Percentiles rank a stretch among this genome's conserved stretches.
These are phyloP conservation scores for Rhynchomys soricoides DNA, from an alignment of 2,113 vertebrate species.

Conservation along the genomic window DNA sequence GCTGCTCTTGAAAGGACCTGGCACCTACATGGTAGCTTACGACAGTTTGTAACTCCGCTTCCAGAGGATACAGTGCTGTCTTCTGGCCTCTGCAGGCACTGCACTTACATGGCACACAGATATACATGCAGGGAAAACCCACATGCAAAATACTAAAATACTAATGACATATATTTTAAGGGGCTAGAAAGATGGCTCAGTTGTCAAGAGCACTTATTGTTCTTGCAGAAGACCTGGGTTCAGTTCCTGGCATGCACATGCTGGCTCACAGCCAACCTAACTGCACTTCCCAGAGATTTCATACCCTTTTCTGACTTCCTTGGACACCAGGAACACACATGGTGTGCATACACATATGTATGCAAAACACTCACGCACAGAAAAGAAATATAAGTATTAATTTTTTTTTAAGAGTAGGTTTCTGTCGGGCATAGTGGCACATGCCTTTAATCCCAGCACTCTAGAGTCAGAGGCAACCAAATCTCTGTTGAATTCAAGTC, in stretches of 20 bases:
- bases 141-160: neutral
- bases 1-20: neutral
- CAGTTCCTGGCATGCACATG: neutral
- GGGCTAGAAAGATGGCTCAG: neutral
- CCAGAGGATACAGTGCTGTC: neutral
- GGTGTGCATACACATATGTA: neutral
- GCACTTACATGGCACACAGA: neutral
- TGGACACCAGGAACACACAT: neutral
- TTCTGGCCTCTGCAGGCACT: neutral
- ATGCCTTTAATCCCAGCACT: neutral
- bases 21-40: neutral
- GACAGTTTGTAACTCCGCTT: neutral
- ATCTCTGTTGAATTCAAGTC: neutral
- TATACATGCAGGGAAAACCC: neutral
- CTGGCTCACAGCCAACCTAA: neutral
- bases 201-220: neutral
- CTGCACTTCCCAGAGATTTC: neutral
- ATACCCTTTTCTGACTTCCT: neutral
- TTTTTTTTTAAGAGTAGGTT: neutral
- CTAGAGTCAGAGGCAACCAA: neutral
- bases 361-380: neutral
- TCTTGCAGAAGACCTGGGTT: neutral
- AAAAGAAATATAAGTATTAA: neutral
- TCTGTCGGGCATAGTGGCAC: neutral
- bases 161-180: neutral